Percentiles rank a stretch among this genome's conserved stretches.
phyloP scores from a whole-genome alignment of 2,113 vertebrate species.

The Archilochus colubris region DNA sequence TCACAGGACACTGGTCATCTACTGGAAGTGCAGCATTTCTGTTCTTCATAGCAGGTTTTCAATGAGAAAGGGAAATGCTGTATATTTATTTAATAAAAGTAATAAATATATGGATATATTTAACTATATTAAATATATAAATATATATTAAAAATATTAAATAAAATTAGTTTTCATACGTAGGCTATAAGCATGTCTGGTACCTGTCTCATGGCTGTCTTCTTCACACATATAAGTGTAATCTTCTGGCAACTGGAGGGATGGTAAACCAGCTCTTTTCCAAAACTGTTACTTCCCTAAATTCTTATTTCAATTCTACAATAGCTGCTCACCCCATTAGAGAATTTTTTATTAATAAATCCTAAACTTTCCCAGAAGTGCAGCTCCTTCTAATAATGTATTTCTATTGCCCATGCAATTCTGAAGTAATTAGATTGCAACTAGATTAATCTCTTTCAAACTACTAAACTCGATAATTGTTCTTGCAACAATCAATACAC shows the following conservation, averaged over 20 bases:
- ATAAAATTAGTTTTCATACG: neutral
- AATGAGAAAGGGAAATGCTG: neutral
- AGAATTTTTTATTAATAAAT: constrained; percentile 53
- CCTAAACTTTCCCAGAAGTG: constrained; percentile 43
- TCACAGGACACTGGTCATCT: neutral
- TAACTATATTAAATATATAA: no score
- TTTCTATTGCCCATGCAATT: constrained; percentile 68
- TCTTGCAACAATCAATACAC: constrained; percentile 71
- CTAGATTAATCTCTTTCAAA: constrained; percentile 75
- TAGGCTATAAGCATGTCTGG: neutral
- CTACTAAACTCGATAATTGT: constrained; percentile 66
- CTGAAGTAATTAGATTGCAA: constrained; percentile 74
- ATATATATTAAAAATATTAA: no score
- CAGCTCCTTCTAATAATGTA: constrained; percentile 51
- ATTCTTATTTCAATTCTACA: neutral
- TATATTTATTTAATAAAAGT: neutral
- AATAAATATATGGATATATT: no score
- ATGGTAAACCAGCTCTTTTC: neutral
- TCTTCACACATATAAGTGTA: neutral
- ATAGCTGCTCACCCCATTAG: neutral
- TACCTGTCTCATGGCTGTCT: rapidly evolving
- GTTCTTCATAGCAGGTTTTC: neutral
- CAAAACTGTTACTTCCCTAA: neutral
- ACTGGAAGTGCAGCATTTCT: neutral
- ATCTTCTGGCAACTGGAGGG: neutral